Base-by-base conservation (phyloP, 2,113 vertebrate genomes). In the Ctenodactylus gundi region DNA sequence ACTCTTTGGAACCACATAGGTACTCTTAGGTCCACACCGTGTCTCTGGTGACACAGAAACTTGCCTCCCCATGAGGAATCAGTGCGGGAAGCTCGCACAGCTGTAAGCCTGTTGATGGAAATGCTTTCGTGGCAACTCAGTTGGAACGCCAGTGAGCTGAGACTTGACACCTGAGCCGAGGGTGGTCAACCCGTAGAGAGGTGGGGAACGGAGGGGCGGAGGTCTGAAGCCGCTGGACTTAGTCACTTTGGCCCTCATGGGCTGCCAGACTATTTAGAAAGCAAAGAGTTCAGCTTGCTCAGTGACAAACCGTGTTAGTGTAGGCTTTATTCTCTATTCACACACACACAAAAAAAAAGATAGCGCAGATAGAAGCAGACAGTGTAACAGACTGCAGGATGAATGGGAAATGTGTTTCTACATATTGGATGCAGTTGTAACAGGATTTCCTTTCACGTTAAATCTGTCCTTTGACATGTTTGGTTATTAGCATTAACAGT, bases 281-380 rank as follows among this genome's bases (percentile, higher is more conserved):
- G 88, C 93, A 67, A 60, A 91, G 76, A 85, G 89, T 73, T 96
- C 87, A 53, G 27, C 78, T 94, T 93, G 92, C 76, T 93, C 49
- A 5, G 70, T 94, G 94, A 93, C 97, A 97, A 75, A 36, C 44
- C 18, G 0, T 14, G 89, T 94, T 96, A 84, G 70, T 21, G 34
- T n/a, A 77, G 85, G 90, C 96, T 96, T 96, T 96, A 95, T 96
- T 96, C 94, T 96, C 92, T 44, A 49, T 49, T 90, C 93, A 85
- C 93, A 80, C 18, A 62, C 8, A n/a, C n/a, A n/a, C n/a, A n/a
- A n/a, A 73, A 64, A 84, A 49, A 78, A 55, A 75, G 94, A 85
- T 70, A 13, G 65, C 88, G 53, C 25, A 25, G 95, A 95, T 88
- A 84, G 95, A 93, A 91, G 53, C 94, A 93, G 94, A 94, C 93